phyloP scores from a whole-genome alignment of 2,113 vertebrate species.

The Myotis yumanensis region DNA sequence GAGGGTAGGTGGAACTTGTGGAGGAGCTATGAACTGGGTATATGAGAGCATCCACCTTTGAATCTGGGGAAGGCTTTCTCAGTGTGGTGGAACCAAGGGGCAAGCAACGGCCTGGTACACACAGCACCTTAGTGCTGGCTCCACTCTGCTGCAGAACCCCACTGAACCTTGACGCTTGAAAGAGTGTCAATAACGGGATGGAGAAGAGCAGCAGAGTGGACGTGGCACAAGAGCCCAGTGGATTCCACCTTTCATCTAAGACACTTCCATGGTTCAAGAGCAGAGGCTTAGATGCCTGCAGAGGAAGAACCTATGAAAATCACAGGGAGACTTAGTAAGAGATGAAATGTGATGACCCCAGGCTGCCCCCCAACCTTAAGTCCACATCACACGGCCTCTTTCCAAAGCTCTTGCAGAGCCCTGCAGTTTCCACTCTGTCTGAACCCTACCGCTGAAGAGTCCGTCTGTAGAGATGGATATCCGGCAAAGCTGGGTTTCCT shows the following conservation, averaged over 20 bases:
- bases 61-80: background rate
- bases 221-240: background rate
- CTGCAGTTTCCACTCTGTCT: background rate
- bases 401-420: background rate
- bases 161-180: background rate
- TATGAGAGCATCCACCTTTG: background rate
- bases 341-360: background rate
- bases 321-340: background rate
- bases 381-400: background rate
- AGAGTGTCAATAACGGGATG: background rate
- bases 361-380: background rate
- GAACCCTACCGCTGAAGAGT: background rate
- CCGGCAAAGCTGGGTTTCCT: background rate
- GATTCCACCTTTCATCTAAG: conserved; percentile 30
- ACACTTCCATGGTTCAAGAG: background rate
- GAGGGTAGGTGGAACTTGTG: background rate
- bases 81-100: background rate
- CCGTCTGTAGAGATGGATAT: background rate
- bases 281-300: background rate
- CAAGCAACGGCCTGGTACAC: background rate
- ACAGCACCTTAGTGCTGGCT: background rate
- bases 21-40: background rate
- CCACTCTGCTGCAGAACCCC: background rate
- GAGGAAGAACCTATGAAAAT: background rate
- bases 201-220: background rate